A percentile compares a stretch with the other conserved stretches of the same genome.
Evolutionary conservation across 2,113 vertebrate species (phyloP).

Genomic region (Andinoacara biseriatus): DNA sequence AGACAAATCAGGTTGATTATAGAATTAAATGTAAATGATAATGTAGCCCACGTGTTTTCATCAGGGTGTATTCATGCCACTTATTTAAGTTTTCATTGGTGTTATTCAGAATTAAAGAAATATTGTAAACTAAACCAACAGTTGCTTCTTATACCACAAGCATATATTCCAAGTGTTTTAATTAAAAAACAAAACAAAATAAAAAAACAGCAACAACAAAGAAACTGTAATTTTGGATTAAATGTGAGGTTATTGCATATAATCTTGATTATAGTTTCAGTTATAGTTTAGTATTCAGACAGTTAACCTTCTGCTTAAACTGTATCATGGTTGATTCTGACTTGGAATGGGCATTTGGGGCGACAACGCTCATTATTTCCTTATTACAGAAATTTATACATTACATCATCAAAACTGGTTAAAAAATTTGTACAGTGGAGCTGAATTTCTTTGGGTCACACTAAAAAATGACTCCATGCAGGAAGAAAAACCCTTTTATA

Average conservation of each 20-base stretch:
- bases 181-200: not conserved
- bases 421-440: not conserved
- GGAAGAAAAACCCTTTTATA: not conserved
- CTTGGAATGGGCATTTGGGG: not conserved
- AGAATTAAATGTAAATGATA: too few relatives aligned
- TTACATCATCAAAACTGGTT: not conserved
- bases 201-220: not conserved
- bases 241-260: not conserved
- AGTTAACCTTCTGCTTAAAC: not conserved
- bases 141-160: not conserved
- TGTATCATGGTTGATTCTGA: not conserved
- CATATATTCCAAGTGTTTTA: not conserved
- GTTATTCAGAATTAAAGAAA: not conserved
- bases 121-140: not conserved
- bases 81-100: not conserved
- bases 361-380: not conserved
- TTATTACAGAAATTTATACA: not conserved
- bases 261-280: not conserved
- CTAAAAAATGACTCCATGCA: not conserved
- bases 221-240: too few relatives aligned
- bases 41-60: too few relatives aligned
- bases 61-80: too few relatives aligned
- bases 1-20: not conserved
- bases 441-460: not conserved
- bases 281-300: too few relatives aligned